Conservation (phyloP, 2,888 invertebrate species). For the Cephus pulcher region DNA sequence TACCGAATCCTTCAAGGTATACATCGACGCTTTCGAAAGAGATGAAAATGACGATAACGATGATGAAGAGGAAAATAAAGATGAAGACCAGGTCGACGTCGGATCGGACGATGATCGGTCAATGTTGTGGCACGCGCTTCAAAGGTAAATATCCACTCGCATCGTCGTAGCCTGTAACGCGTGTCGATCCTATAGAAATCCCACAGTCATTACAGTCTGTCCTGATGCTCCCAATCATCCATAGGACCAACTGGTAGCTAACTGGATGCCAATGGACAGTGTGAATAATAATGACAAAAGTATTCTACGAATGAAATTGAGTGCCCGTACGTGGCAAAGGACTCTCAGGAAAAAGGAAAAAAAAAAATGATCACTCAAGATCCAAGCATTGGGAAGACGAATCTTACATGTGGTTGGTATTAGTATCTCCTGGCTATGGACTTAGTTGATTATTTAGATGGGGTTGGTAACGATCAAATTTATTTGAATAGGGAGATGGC, state of each 20-base stretch:
- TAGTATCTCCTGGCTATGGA: neutral
- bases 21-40: neutral
- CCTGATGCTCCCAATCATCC: neutral
- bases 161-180: neutral
- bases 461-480: neutral
- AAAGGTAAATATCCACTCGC: conserved; percentile 22
- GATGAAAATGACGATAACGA: neutral
- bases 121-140: conserved; percentile 31
- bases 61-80: neutral
- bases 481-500: neutral
- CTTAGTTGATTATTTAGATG: neutral
- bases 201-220: neutral
- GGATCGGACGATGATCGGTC: conserved; percentile 20
- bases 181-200: neutral
- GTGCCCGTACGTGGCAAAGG: neutral
- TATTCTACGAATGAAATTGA: neutral
- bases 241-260: neutral
- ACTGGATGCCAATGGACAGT: neutral
- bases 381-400: neutral
- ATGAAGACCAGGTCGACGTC: neutral
- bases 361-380: neutral
- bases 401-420: neutral
- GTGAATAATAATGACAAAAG: neutral
- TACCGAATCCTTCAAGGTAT: neutral
- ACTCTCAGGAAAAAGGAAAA: neutral